Evolutionary conservation across 2,797 vertebrate genomes (phyloP).

Genomic region (Hemitrygon akajei): DNA sequence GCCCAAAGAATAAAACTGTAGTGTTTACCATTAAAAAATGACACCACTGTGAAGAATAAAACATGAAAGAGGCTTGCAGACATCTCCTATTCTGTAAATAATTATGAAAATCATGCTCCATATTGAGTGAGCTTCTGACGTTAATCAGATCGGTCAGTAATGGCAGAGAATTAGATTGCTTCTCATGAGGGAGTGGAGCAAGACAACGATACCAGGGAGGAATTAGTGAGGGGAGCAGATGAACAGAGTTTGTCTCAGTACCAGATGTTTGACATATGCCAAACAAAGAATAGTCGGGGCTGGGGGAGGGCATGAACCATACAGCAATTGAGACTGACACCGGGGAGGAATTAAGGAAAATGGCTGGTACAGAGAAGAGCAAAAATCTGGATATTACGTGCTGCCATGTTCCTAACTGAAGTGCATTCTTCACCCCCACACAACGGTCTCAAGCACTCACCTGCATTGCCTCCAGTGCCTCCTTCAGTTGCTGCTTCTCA

Average conservation of each 20-base stretch:
- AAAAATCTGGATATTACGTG: not conserved
- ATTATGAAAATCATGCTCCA: not conserved
- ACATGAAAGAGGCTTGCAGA: not conserved
- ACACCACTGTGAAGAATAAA: not conserved
- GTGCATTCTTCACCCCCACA: not conserved
- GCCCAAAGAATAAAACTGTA: not conserved
- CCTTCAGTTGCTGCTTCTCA: constrained; percentile 84
- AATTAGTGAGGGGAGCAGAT: not conserved
- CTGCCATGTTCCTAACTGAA: not conserved
- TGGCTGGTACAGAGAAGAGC: no score
- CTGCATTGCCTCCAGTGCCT: constrained; percentile 96
- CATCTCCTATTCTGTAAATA: not conserved
- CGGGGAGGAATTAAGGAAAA: no score
- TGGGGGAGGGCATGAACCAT: no score
- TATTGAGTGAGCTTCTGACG: not conserved
- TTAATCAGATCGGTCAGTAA: not conserved
- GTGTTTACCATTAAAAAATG: not conserved
- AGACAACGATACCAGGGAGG: not conserved
- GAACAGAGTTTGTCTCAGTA: no score
- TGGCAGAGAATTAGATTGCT: not conserved
- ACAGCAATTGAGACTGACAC: not conserved
- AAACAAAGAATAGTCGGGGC: no score
- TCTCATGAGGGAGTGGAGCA: no score
- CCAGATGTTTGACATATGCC: no score
- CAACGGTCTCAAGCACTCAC: constrained; percentile 49